Evolutionary conservation across 2,113 vertebrate species (phyloP).

Genomic region (Speoplatyrhinus poulsoni): DNA sequence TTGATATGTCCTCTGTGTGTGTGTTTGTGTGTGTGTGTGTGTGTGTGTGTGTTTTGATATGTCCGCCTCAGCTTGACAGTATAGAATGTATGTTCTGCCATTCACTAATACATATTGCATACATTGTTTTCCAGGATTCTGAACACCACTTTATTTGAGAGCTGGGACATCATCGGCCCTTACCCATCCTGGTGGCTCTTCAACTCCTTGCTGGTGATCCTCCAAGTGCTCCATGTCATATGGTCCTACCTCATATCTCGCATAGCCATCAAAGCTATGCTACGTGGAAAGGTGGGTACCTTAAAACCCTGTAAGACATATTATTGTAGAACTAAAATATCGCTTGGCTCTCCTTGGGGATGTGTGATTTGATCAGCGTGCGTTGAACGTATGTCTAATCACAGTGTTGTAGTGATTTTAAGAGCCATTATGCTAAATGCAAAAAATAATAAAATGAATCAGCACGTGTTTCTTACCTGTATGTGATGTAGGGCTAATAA

Average conservation of each 20-base stretch:
- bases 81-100: background rate
- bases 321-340: too few species aligned
- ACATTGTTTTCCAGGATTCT: constrained; percentile 80
- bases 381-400: too few species aligned
- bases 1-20: background rate
- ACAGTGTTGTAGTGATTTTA: too few species aligned
- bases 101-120: background rate
- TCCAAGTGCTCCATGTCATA: constrained; percentile 90
- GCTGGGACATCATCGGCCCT: constrained; percentile 91
- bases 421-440: too few species aligned
- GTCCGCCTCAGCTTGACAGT: too few species aligned
- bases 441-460: too few species aligned
- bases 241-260: constrained; percentile 94
- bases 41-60: constrained; percentile 1
- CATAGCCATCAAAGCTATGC: constrained; percentile 87
- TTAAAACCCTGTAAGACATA: too few species aligned
- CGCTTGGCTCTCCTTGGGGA: too few species aligned
- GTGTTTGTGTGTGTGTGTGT: background rate
- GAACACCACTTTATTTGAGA: constrained; percentile 94
- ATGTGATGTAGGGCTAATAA: too few species aligned
- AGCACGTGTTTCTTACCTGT: too few species aligned
- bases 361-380: too few species aligned
- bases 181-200: constrained; percentile 97
- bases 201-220: constrained; percentile 84
- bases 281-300: constrained; percentile 86